Conservation (phyloP, 2,113 vertebrate genomes). For the Regulus satrapa region DNA sequence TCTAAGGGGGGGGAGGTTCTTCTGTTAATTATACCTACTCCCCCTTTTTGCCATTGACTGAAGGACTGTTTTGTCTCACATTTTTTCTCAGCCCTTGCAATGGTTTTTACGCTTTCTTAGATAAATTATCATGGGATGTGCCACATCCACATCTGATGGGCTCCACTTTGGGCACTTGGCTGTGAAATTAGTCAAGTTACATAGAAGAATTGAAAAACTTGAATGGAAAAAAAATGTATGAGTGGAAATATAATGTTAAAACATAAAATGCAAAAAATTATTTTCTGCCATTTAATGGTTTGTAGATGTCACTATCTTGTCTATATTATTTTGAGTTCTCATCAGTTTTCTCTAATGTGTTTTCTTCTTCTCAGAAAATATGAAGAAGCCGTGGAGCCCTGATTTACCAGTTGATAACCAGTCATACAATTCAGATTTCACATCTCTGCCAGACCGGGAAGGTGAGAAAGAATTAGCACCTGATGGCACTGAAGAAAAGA, state of each 20-base stretch:
- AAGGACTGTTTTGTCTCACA: background rate
- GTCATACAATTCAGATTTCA: slow-evolving; percentile 56
- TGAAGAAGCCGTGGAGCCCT: slow-evolving; percentile 38
- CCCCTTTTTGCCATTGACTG: background rate
- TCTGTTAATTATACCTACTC: background rate
- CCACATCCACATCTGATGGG: background rate
- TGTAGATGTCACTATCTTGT: background rate
- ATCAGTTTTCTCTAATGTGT: background rate
- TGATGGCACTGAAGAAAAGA: slow-evolving; percentile 66
- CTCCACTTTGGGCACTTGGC: background rate
- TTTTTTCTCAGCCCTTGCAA: background rate
- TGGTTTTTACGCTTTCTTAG: background rate
- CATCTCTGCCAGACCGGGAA: slow-evolving; percentile 38
- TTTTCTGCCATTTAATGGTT: background rate
- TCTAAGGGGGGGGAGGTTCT: background rate
- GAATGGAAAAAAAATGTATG: background rate
- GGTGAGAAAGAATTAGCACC: slow-evolving; percentile 59
- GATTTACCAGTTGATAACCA: background rate
- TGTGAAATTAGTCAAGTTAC: background rate
- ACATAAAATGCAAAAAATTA: background rate
- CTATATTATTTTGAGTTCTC: background rate
- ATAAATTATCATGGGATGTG: background rate
- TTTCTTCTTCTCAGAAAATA: background rate
- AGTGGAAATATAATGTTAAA: background rate
- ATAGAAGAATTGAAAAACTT: background rate